Evolutionary conservation across 2,888 invertebrate species (phyloP).

Genomic region (Pardosa pseudoannulata): DNA sequence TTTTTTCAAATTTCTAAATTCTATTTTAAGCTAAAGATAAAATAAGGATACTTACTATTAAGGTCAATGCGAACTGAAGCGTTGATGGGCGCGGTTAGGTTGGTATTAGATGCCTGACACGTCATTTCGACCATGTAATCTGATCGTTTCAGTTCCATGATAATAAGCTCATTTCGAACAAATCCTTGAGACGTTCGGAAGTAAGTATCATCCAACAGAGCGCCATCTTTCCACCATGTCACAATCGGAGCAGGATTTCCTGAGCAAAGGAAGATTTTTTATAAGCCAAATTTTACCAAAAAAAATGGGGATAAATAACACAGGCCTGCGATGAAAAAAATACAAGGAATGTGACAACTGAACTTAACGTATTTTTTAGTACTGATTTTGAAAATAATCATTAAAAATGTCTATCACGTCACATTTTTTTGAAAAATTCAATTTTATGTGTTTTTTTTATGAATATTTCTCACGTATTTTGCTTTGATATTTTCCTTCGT

Average conservation of each 20-base stretch:
- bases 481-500: too few relatives aligned
- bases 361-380: too few relatives aligned
- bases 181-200: slow-evolving; percentile 68
- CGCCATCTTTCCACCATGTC: slow-evolving; percentile 66
- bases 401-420: too few relatives aligned
- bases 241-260: slow-evolving; percentile 73
- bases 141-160: slow-evolving; percentile 63
- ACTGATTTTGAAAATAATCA: too few relatives aligned
- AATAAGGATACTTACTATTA: slow-evolving; percentile 74
- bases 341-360: too few relatives aligned
- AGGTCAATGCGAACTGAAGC: slow-evolving; percentile 73
- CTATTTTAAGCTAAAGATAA: too few relatives aligned
- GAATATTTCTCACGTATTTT: too few relatives aligned
- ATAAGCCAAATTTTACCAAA: not conserved
- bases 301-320: not conserved
- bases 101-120: slow-evolving; percentile 74
- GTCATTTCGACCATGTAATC: slow-evolving; percentile 72
- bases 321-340: too few relatives aligned
- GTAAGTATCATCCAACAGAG: slow-evolving; percentile 71
- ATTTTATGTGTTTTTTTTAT: too few relatives aligned
- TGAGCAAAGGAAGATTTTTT: slow-evolving; percentile 13
- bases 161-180: slow-evolving; percentile 71
- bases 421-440: too few relatives aligned
- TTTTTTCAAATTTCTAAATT: too few relatives aligned
- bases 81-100: slow-evolving; percentile 68